These are phyloP conservation scores for Watersipora subatra DNA, from an alignment of 1,140 invertebrate genomes.

Conservation along the genomic window DNA sequence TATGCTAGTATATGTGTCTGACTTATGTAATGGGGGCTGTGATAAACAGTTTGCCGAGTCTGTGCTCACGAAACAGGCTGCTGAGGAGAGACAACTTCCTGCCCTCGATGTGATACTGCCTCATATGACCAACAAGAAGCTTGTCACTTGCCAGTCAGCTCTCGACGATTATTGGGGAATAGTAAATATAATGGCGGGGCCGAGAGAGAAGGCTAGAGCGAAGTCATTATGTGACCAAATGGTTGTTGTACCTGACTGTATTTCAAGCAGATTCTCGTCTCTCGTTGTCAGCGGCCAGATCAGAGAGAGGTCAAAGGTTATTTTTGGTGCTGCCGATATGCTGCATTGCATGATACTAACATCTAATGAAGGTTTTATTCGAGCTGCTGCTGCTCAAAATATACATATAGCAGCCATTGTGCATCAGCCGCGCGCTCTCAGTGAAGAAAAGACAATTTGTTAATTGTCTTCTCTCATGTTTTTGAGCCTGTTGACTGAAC, in stretches of 20 bases:
- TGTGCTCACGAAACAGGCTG: slow-evolving; percentile 64
- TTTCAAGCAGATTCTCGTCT: slow-evolving; percentile 27
- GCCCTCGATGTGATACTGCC: neutral
- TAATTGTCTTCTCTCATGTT: too few species aligned
- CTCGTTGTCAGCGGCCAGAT: slow-evolving; percentile 30
- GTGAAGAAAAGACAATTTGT: neutral
- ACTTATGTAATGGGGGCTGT: slow-evolving; percentile 69
- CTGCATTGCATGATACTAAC: slow-evolving; percentile 73
- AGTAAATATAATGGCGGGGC: slow-evolving; percentile 62
- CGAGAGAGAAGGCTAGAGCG: slow-evolving; percentile 55
- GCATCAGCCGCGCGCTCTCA: neutral
- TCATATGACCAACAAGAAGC: slow-evolving; percentile 48
- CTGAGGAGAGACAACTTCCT: slow-evolving; percentile 59
- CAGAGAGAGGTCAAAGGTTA: slow-evolving; percentile 40
- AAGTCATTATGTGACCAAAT: slow-evolving; percentile 53
- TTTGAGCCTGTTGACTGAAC: too few species aligned
- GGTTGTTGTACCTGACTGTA: slow-evolving; percentile 55
- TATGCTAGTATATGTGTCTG: slow-evolving; percentile 71
- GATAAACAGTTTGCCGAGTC: slow-evolving; percentile 52
- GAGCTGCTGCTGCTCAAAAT: slow-evolving; percentile 68
- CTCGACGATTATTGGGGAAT: slow-evolving; percentile 67
- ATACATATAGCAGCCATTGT: neutral
- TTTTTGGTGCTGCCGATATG: slow-evolving; percentile 72
- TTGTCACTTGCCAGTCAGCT: slow-evolving; percentile 67
- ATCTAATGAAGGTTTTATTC: slow-evolving; percentile 74